phyloP scores from a whole-genome alignment of 2,113 vertebrate species.

The Mirounga angustirostris region DNA sequence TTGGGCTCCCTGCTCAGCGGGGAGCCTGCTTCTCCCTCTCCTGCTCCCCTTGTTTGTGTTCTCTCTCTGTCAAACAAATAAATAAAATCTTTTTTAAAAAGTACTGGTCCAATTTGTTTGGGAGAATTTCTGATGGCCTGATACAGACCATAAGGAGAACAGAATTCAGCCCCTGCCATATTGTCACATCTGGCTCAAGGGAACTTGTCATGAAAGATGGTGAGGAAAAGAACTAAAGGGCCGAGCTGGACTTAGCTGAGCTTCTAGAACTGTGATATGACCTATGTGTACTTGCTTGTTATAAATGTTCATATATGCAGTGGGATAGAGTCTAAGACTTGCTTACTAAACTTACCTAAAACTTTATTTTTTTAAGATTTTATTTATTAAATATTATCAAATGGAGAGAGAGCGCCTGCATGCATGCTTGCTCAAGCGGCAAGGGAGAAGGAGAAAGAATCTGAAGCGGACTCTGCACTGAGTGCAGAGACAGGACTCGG shows the following conservation, averaged over 20 bases:
- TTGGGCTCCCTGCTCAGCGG: too few species aligned
- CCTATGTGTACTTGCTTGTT: background rate
- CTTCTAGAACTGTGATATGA: background rate
- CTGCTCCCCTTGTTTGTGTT: too few species aligned
- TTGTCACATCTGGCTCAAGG: background rate
- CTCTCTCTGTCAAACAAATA: too few species aligned
- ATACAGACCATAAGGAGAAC: background rate
- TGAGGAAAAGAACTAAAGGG: background rate
- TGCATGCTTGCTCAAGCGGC: background rate
- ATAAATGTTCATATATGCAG: background rate
- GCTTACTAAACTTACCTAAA: background rate
- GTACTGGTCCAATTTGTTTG: background rate
- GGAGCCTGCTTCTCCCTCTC: too few species aligned
- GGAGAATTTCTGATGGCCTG: background rate
- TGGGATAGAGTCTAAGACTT: background rate
- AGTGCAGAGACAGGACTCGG: background rate
- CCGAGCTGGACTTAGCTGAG: background rate
- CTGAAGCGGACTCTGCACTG: background rate
- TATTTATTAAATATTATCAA: background rate
- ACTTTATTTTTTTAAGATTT: background rate
- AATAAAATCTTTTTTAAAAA: background rate
- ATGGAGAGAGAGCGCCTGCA: background rate
- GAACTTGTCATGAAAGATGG: background rate
- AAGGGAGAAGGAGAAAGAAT: background rate
- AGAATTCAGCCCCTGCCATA: background rate